These are phyloP conservation scores for Phymatocera aterrima DNA, from an alignment of 2,888 invertebrate genomes.

Conservation along the genomic window DNA sequence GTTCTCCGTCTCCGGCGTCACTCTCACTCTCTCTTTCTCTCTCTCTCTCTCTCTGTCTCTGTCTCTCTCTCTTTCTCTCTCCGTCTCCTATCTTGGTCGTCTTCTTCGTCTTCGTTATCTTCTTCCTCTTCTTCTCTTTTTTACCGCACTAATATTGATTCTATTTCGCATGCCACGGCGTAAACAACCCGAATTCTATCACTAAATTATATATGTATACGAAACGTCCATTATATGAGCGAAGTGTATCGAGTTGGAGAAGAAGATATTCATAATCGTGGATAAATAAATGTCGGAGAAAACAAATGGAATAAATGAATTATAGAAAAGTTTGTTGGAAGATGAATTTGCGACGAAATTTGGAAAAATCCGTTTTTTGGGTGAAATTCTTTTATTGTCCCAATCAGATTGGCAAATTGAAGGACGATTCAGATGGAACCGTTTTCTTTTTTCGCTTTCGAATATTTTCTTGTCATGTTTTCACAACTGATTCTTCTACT, in stretches of 20 bases:
- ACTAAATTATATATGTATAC: conserved; percentile 11
- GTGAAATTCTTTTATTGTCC: background rate
- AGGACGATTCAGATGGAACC: background rate
- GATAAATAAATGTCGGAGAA: too few relatives aligned
- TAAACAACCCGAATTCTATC: conserved; percentile 38
- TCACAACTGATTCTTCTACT: too few relatives aligned
- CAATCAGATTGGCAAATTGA: background rate
- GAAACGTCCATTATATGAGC: background rate
- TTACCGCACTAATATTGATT: conserved; percentile 56
- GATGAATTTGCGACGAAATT: background rate
- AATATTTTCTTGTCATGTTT: background rate
- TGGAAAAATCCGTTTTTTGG: too few relatives aligned
- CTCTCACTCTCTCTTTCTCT: too few relatives aligned
- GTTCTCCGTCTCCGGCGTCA: too few relatives aligned
- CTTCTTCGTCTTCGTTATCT: conserved; percentile 50
- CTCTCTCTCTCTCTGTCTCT: too few relatives aligned
- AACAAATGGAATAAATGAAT: too few relatives aligned
- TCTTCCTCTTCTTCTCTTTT: too few relatives aligned
- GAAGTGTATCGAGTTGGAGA: background rate
- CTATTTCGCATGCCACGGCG: conserved; percentile 33
- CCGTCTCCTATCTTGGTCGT: conserved; percentile 52
- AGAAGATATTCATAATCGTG: too few relatives aligned
- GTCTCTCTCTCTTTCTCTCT: too few relatives aligned
- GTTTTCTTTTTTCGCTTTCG: background rate
- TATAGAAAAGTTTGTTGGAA: too few relatives aligned